Base-by-base conservation (phyloP, 2,888 invertebrate species). In the Nymphalis urticae region DNA sequence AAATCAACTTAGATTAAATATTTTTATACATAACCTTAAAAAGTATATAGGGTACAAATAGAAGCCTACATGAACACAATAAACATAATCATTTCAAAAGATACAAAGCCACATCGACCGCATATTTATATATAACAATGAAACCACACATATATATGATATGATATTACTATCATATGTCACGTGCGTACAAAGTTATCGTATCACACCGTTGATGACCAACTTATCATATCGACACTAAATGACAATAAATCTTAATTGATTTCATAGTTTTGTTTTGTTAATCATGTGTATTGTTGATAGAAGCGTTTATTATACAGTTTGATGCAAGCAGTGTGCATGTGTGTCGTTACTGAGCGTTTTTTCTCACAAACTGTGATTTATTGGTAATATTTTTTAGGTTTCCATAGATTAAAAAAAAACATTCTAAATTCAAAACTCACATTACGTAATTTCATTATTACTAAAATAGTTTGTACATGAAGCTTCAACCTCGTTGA, bases 201-300 rank as follows among this genome's bases (percentile, higher is more conserved):
- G 47, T n/a, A 51, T 60, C 42, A 27, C 9, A 58, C 32, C 13
- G 17, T 42, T 19, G 48, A n/a, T 58, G 21, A 24, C 32, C 19
- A 48, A 59, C 59, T 60, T 64, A 42, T 60, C 17, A n/a, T 61
- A 42, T 53, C 53, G 66, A 66, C 60, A 60, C 60, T 56, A 10
- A n/a, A 60, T 9, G 27, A 36, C 24, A 60, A 47, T 48, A 53
- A 10, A 53, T 24, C 51, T 53, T 59, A 50, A 21, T 47, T 27
- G 21, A 48, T 60, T 61, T 53, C 16, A 51, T 51, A 47, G 13
- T 60, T 51, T 13, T 51, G 21, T 47, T 63, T 60, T 1, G 42
- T 59, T 59, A 13, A 42, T 10, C 42, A 1, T 9, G 7, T 13
- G 13, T 42, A 42, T 42, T 42, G 13, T 42, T 13, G 42, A 13